phyloP scores from a whole-genome alignment of 2,113 vertebrate species.

The Boulengeromyrus knoepffleri region DNA sequence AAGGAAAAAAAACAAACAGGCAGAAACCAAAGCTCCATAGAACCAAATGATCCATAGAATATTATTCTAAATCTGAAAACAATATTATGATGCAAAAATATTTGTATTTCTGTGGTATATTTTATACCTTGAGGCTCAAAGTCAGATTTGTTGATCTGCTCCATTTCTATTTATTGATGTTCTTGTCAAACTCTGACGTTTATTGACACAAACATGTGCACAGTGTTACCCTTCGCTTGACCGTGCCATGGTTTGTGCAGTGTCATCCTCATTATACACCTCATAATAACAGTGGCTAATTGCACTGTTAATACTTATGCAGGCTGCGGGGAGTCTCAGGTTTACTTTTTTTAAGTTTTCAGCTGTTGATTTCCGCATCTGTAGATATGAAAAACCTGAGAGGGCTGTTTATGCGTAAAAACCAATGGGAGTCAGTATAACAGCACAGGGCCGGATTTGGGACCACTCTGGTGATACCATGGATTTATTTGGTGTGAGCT shows the following conservation, averaged over 20 bases:
- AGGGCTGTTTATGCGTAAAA: background rate
- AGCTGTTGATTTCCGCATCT: background rate
- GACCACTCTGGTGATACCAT: background rate
- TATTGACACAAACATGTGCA: background rate
- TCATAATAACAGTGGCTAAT: background rate
- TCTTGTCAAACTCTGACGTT: background rate
- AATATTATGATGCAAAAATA: constrained; percentile 53
- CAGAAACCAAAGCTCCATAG: constrained; percentile 32
- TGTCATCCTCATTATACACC: background rate
- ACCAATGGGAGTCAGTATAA: background rate
- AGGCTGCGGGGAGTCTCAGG: background rate
- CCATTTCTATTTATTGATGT: constrained; percentile 23
- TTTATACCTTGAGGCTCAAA: constrained; percentile 57
- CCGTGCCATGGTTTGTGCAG: background rate
- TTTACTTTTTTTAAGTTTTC: background rate
- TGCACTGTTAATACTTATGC: background rate
- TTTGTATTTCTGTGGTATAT: constrained; percentile 58
- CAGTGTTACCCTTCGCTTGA: background rate
- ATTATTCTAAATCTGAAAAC: constrained; percentile 80
- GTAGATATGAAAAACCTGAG: background rate
- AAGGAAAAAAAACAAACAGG: background rate
- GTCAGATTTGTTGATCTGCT: constrained; percentile 47
- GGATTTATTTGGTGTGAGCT: background rate
- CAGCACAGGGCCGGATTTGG: background rate
- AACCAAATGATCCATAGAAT: constrained; percentile 85